Percentiles rank a stretch among this genome's conserved stretches.
Evolutionary conservation across 1,140 invertebrate species (phyloP).

Genomic region (Ceratosolen solmsi): DNA sequence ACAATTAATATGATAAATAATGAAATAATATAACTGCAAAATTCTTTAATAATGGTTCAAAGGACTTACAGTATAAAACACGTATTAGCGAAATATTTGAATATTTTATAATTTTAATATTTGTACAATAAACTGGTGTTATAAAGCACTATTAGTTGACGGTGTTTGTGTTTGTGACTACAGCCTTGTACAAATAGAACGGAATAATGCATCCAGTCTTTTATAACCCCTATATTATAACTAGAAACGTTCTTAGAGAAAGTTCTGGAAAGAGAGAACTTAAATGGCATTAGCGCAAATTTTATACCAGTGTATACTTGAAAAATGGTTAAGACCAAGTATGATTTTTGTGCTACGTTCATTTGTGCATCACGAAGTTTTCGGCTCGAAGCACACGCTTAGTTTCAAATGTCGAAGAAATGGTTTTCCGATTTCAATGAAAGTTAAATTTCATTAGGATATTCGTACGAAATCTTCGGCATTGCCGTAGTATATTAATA

Average conservation of each 20-base stretch:
- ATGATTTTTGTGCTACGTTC: neutral
- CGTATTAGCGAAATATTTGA: neutral
- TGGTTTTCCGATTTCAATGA: too few species aligned
- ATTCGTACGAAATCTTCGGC: too few species aligned
- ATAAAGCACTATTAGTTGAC: too few species aligned
- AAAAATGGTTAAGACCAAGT: constrained; percentile 5
- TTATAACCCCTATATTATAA: constrained; percentile 30
- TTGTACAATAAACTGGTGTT: constrained; percentile 12
- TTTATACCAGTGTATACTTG: constrained; percentile 29
- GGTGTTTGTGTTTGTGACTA: neutral
- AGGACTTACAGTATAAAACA: neutral
- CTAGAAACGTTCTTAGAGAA: constrained; percentile 15
- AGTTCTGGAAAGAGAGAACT: constrained; percentile 23
- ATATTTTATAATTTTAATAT: neutral
- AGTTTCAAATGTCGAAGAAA: too few species aligned
- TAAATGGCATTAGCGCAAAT: constrained; percentile 33
- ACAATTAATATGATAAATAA: too few species aligned
- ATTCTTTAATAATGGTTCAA: too few species aligned
- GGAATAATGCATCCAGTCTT: constrained; percentile 34
- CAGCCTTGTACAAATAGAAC: constrained; percentile 6
- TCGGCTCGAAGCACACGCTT: too few species aligned
- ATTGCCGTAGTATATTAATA: too few species aligned
- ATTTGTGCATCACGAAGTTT: constrained; percentile 5
- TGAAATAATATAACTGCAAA: too few species aligned
- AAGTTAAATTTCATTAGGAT: too few species aligned